Conservation (phyloP, 2,888 invertebrate genomes). For the Nowickia ferox region DNA sequence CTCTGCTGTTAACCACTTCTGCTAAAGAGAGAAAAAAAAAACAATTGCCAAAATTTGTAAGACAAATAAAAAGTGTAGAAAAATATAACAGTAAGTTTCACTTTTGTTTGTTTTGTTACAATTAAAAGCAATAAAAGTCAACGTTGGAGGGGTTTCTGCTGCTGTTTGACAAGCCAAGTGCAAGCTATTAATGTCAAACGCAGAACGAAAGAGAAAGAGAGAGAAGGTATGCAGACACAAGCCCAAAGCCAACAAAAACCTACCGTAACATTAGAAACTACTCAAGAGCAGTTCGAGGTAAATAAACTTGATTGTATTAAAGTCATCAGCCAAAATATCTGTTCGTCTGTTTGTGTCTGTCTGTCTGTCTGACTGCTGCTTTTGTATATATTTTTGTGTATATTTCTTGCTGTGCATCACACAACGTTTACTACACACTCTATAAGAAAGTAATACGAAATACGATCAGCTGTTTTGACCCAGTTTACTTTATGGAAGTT, state of each 20-base stretch:
- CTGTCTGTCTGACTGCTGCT: not conserved
- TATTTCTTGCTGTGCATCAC: conserved; percentile 20
- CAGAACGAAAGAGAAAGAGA: not conserved
- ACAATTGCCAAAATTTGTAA: conserved; percentile 60
- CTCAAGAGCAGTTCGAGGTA: not conserved
- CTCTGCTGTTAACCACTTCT: not conserved
- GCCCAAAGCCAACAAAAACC: not conserved
- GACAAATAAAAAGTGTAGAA: conserved; percentile 27
- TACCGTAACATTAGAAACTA: conserved; percentile 39
- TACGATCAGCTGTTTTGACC: conserved; percentile 64
- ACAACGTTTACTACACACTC: not conserved
- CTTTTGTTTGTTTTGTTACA: conserved; percentile 59
- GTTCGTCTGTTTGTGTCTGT: not conserved
- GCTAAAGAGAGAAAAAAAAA: not conserved
- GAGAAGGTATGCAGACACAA: not conserved
- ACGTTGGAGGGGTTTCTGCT: conserved; percentile 1
- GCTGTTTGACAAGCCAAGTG: conserved; percentile 20
- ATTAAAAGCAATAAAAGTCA: conserved; percentile 43
- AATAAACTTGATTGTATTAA: conserved; percentile 27
- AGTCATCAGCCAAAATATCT: not conserved
- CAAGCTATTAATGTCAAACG: not conserved
- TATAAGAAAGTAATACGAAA: not conserved
- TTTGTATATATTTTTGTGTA: not conserved
- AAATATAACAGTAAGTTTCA: conserved; percentile 49
- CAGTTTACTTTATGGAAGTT: conserved; percentile 28